Conservation (phyloP, 2,797 vertebrate genomes). For the Otus scops region DNA sequence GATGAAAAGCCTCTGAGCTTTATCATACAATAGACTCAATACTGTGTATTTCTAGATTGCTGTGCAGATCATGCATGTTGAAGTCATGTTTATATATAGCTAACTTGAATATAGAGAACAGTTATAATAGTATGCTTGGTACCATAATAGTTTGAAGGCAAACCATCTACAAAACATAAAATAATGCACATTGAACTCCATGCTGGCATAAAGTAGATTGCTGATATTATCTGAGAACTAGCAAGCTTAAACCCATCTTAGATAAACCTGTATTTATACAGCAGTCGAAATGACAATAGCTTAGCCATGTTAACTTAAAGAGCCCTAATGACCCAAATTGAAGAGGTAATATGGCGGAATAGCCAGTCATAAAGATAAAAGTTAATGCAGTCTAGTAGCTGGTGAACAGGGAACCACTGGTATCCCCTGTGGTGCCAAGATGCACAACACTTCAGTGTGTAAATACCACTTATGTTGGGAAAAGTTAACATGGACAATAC, state of each 20-base stretch:
- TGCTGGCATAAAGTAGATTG: neutral
- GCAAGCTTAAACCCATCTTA: neutral
- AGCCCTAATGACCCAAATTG: neutral
- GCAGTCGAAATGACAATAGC: neutral
- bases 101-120: neutral
- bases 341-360: fast-evolving
- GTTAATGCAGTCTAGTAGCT: neutral
- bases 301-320: neutral
- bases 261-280: neutral
- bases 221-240: neutral
- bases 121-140: fast-evolving
- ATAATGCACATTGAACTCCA: neutral
- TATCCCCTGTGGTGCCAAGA: too few relatives aligned
- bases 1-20: neutral
- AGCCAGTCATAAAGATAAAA: neutral
- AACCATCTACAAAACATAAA: neutral
- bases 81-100: neutral
- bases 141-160: neutral
- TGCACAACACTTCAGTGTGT: neutral
- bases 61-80: neutral
- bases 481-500: neutral
- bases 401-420: too few relatives aligned
- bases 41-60: neutral
- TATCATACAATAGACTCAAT: neutral
- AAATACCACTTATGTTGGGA: neutral